Evolutionary conservation across 1,140 invertebrate genomes (phyloP), one percentile per base, ranked within the genome.

Genomic region (Euwallacea similis): DNA sequence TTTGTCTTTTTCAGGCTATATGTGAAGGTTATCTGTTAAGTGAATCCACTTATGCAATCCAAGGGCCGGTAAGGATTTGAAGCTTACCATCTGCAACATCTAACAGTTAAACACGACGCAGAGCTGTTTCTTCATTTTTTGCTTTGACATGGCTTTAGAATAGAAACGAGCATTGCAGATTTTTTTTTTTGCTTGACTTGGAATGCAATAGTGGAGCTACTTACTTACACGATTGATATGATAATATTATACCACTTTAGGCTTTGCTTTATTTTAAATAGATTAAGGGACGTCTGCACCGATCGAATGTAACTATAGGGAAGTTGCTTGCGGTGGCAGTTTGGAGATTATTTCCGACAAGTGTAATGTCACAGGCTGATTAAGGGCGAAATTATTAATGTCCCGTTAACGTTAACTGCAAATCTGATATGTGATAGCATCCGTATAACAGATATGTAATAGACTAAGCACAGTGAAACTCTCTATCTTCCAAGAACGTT

Each of bases 11-110:
- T 71, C 69, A 71, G 69, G 69, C 47, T n/a, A 56, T 65, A 55
- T 64, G 41, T 64, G 13, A 65, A 15, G 61, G 53, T 65, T 71
- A 46, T 71, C 69, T 71, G 46, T 46, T 71, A 71, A 64, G 69
- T 71, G 69, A 71, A 64, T 71, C 69, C 69, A 71, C 69, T 71
- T 63, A 63, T 71, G 69, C 69, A 71, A 71, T 71, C 53, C 69
- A 71, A 64, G 69, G 58, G 11, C 50, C 50, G 69, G 69, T 71
- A 71, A 71, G 69, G 46, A 42, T 63, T 11, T 44, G 44, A 60
- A 56, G 46, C 58, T 61, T 61, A 60, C 58, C 43, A 60, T 50
- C 8, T 55, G 33, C 50, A 66, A 55, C 53, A 66, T 55, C 10
- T 50, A 60, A 60, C 58, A 68, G 46, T 47, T n/a, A 53, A 58